phyloP scores from a whole-genome alignment of 2,888 invertebrate genomes.

The Antheraea yamamai region DNA sequence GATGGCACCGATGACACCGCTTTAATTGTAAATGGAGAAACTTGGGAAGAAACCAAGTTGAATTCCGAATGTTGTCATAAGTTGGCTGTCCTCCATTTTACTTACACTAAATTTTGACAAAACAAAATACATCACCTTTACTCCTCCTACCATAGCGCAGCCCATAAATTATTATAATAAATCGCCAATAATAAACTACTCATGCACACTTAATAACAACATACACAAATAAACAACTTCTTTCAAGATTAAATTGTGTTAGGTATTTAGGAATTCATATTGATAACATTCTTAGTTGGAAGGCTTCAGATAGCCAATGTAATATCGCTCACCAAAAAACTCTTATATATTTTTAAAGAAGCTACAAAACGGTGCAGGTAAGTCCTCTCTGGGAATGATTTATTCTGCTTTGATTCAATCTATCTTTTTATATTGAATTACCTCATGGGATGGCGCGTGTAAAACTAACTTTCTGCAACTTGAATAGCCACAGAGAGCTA shows the following conservation, averaged over 20 bases:
- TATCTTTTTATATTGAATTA: too few relatives aligned
- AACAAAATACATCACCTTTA: not conserved
- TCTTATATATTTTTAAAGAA: too few relatives aligned
- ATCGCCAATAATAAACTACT: not conserved
- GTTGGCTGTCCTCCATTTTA: not conserved
- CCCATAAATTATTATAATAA: not conserved
- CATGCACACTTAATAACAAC: not conserved
- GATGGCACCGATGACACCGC: slow-evolving; percentile 12
- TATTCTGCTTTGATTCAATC: too few relatives aligned
- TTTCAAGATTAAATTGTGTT: not conserved
- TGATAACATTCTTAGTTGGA: not conserved
- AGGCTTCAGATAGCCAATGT: not conserved
- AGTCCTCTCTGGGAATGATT: too few relatives aligned
- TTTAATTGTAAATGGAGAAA: not conserved
- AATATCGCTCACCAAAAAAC: not conserved
- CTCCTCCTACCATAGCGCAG: not conserved
- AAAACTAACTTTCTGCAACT: not conserved
- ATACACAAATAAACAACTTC: too few relatives aligned
- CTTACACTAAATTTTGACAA: not conserved
- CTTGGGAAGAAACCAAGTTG: not conserved
- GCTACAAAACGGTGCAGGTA: too few relatives aligned
- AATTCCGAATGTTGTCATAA: not conserved
- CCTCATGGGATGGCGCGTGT: not conserved
- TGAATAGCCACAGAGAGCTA: not conserved
- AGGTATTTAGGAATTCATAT: not conserved